phyloP scores from a whole-genome alignment of 2,888 invertebrate species.

The Polyommatus icarus region DNA sequence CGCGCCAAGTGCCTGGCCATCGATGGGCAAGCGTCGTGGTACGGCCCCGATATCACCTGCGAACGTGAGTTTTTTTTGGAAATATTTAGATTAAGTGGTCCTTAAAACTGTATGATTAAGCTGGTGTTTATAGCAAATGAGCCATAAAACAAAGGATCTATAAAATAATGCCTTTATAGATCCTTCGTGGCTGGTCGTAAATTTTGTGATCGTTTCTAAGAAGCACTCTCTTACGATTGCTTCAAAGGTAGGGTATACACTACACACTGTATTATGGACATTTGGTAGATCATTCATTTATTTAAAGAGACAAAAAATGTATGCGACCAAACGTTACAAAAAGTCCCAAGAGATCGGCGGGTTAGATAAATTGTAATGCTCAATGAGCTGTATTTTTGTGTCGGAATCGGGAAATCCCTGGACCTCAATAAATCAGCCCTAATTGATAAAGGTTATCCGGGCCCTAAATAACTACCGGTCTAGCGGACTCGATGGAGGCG shows the following conservation, averaged over 20 bases:
- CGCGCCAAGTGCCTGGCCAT: slow-evolving; percentile 96
- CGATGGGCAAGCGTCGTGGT: slow-evolving; percentile 95
- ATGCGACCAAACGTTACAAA: not conserved
- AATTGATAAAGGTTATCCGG: slow-evolving; percentile 21
- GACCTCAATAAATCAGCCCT: slow-evolving; percentile 12
- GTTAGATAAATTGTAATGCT: not conserved
- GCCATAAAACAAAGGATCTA: no score
- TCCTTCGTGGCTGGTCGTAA: no score
- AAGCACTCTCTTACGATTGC: no score
- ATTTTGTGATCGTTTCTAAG: no score
- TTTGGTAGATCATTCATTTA: no score
- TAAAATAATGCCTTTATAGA: no score
- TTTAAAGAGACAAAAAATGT: no score
- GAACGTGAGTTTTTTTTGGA: slow-evolving; percentile 85
- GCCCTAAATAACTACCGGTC: slow-evolving; percentile 4
- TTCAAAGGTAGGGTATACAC: no score
- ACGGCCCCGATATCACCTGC: slow-evolving; percentile 97
- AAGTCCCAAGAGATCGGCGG: not conserved
- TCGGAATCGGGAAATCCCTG: slow-evolving; percentile 3
- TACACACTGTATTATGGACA: no score
- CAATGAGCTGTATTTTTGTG: not conserved
- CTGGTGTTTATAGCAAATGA: no score
- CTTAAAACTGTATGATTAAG: no score
- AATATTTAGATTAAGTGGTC: no score
- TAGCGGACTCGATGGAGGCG: not conserved